Percentiles rank a stretch among this genome's conserved stretches.
Evolutionary conservation across 2,888 invertebrate genomes (phyloP).

Genomic region (Clostera curtula): DNA sequence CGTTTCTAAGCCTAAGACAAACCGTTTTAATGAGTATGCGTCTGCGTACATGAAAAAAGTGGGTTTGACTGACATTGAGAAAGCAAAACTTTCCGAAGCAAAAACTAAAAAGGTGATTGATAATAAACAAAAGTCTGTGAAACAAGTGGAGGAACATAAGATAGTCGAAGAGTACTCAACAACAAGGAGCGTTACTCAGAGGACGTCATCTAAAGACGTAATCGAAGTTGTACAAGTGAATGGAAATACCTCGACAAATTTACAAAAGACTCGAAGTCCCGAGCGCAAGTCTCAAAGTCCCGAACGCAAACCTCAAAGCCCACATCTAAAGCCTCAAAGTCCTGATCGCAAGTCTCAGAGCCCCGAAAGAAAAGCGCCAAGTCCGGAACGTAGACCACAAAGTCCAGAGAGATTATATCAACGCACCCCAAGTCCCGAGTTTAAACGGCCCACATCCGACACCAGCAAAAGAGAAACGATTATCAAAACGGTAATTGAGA

Average conservation of each 20-base stretch:
- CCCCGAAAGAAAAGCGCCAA: constrained; percentile 17
- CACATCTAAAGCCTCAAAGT: constrained; percentile 19
- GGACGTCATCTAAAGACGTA: constrained; percentile 45
- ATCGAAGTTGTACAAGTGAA: constrained; percentile 44
- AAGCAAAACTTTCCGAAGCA: constrained; percentile 35
- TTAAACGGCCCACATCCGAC: constrained; percentile 39
- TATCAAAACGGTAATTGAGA: constrained; percentile 43
- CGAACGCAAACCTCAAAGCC: constrained; percentile 18
- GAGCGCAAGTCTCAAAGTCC: constrained; percentile 20
- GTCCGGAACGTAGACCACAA: constrained; percentile 6
- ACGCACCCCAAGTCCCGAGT: constrained; percentile 47
- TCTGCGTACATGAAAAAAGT: constrained; percentile 69
- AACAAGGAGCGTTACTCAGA: constrained; percentile 35
- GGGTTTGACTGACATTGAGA: constrained; percentile 50
- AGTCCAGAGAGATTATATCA: constrained; percentile 33
- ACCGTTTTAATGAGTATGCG: constrained; percentile 63
- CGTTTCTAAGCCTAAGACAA: constrained; percentile 47
- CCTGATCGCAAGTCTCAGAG: constrained; percentile 20
- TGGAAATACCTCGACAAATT: constrained; percentile 38
- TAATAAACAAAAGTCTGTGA: constrained; percentile 22
- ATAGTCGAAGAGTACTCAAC: constrained; percentile 33
- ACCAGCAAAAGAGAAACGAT: constrained; percentile 42
- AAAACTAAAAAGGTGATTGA: constrained; percentile 34
- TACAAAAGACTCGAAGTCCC: constrained; percentile 19
- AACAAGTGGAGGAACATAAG: constrained; percentile 31